Evolutionary conservation across 2,797 vertebrate species (phyloP), one percentile per base, ranked within the genome.

Genomic region (Sciaenops ocellatus): DNA sequence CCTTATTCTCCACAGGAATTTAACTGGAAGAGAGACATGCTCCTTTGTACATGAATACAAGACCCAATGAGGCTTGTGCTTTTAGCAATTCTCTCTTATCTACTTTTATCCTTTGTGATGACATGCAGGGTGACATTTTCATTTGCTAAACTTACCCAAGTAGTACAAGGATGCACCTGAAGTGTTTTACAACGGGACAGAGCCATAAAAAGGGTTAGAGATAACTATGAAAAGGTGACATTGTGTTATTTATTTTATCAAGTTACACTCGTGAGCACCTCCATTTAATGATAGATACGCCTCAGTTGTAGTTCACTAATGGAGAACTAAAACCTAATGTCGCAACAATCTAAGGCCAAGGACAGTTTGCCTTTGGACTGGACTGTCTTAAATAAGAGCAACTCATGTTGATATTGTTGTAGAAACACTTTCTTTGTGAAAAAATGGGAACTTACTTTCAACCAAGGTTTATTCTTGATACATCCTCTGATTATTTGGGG

Each of bases 61-160:
- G 38, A 61, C 76, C 73, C 59, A 55, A 24, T 72, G 69, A 73
- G 77, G 86, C 26, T 50, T 67, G 42, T 71, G 67, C 67, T 79
- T 85, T 82, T 68, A 64, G 66, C 73, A 57, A 73, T 80, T 76
- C 69, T 79, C 68, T 85, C 73, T 83, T 74, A 85, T 90, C 80
- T 85, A 30, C 69, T 60, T 80, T 88, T 79, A 78, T 18, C 59
- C 61, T 81, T 80, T 69, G 62, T 81, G 75, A 60, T 73, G 68
- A 26, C 70, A 64, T 44, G 61, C 47, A 18, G 22, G 50, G 57
- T 81, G 85, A 89, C 73, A 82, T 90, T 85, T 89, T 83, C 68
- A 82, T 87, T 88, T 78, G 62, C 68, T 67, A 62, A 84, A 81
- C 66, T 80, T 80, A 61, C 64, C 71, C 20, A 38, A 72, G 66